These are phyloP conservation scores for Cynopterus brachyotis DNA, from an alignment of 2,113 vertebrate species.

Conservation along the genomic window DNA sequence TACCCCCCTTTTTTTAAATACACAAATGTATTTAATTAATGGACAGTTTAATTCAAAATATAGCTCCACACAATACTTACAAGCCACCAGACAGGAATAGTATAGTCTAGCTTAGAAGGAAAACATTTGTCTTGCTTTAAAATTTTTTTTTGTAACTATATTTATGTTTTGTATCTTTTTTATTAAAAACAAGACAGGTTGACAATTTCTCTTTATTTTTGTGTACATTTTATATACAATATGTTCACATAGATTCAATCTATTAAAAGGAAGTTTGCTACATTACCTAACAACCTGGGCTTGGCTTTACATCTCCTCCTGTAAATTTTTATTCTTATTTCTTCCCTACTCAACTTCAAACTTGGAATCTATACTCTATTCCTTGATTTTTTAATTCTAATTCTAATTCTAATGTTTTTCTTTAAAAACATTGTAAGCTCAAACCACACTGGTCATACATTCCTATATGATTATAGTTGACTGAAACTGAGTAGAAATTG, in stretches of 20 bases:
- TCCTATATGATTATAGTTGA: not conserved
- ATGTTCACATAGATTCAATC: not conserved
- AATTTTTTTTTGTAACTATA: not conserved
- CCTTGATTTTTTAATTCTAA: not conserved
- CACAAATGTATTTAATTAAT: constrained; percentile 17
- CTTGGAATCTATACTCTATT: not conserved
- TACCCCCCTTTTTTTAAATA: not conserved
- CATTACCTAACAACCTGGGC: not conserved
- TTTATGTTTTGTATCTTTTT: not conserved
- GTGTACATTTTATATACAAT: not conserved
- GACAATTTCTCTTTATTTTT: not conserved
- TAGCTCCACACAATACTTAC: not conserved
- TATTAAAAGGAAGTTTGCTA: not conserved
- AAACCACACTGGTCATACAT: not conserved
- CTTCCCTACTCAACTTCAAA: not conserved
- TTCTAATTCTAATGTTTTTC: no score
- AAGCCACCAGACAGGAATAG: not conserved
- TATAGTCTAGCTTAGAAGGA: not conserved
- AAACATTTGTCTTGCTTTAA: not conserved
- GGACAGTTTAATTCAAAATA: constrained; percentile 21
- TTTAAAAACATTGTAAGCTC: not conserved
- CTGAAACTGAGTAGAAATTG: not conserved
- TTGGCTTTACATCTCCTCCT: not conserved
- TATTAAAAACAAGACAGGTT: not conserved
- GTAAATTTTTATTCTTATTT: not conserved